Percentiles rank a stretch among this genome's conserved stretches.
Evolutionary conservation across 2,888 invertebrate genomes (phyloP).

Genomic region (Drosophila suboccidentalis): DNA sequence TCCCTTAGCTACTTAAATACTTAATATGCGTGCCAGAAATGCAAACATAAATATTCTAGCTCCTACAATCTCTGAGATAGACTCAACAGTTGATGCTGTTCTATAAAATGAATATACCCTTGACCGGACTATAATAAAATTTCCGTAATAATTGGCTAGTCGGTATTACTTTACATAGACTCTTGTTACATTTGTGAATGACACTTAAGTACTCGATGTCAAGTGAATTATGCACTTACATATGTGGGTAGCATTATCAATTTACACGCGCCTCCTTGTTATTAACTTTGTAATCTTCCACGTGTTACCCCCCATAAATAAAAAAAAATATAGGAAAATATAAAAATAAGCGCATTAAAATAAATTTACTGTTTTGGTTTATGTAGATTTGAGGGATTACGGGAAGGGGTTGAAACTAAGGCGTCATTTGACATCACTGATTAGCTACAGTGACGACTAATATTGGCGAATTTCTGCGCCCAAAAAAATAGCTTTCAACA

Average conservation of each 20-base stretch:
- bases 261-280: conserved; percentile 8
- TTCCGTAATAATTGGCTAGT: too few species aligned
- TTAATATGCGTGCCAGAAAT: too few species aligned
- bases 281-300: neutral
- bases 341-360: conserved; percentile 4
- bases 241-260: conserved; percentile 4
- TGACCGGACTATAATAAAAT: too few species aligned
- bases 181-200: too few species aligned
- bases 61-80: too few species aligned
- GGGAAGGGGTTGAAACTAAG: neutral
- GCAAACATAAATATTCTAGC: too few species aligned
- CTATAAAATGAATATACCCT: too few species aligned
- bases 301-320: conserved; percentile 11
- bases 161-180: too few species aligned
- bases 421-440: conserved; percentile 11
- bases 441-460: neutral
- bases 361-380: neutral
- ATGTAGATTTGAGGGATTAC: neutral
- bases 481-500: too few species aligned
- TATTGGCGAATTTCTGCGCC: neutral
- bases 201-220: neutral
- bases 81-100: too few species aligned
- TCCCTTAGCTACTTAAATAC: too few species aligned
- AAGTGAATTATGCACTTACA: conserved; percentile 1
- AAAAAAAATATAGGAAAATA: neutral